Conservation (phyloP, 1,140 invertebrate species). For the Pseudomyrmex sp. region DNA sequence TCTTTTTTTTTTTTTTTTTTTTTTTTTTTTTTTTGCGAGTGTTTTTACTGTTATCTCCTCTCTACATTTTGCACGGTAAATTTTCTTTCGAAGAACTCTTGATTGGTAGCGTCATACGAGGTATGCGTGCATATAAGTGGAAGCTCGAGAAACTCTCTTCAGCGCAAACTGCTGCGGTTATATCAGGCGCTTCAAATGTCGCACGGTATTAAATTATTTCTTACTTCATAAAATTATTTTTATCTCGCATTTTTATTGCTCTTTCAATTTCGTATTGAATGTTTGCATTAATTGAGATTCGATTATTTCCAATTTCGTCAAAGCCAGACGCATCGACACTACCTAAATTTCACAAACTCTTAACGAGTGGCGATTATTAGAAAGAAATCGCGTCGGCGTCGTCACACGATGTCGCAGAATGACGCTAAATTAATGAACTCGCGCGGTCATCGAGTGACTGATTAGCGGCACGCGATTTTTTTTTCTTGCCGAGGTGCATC, state of each 20-base stretch:
- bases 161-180: not conserved
- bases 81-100: constrained; percentile 35
- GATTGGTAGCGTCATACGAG: constrained; percentile 11
- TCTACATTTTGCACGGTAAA: constrained; percentile 42
- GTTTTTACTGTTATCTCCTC: constrained; percentile 45
- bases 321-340: too few relatives aligned
- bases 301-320: too few relatives aligned
- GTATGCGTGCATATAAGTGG: constrained; percentile 1
- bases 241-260: too few relatives aligned
- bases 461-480: constrained; percentile 49
- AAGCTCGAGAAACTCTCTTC: not conserved
- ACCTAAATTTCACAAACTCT: not conserved
- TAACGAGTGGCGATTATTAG: not conserved
- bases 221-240: too few relatives aligned
- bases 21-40: constrained; percentile 39
- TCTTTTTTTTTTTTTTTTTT: too few relatives aligned
- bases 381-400: not conserved
- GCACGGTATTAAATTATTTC: not conserved
- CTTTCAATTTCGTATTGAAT: too few relatives aligned
- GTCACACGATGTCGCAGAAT: not conserved
- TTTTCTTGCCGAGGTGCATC: not conserved
- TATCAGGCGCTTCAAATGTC: not conserved
- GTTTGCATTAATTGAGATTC: too few relatives aligned
- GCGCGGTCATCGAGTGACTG: not conserved
- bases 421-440: constrained; percentile 26